phyloP scores from a whole-genome alignment of 1,140 invertebrate genomes.

The Leptinotarsa undecemlineata region DNA sequence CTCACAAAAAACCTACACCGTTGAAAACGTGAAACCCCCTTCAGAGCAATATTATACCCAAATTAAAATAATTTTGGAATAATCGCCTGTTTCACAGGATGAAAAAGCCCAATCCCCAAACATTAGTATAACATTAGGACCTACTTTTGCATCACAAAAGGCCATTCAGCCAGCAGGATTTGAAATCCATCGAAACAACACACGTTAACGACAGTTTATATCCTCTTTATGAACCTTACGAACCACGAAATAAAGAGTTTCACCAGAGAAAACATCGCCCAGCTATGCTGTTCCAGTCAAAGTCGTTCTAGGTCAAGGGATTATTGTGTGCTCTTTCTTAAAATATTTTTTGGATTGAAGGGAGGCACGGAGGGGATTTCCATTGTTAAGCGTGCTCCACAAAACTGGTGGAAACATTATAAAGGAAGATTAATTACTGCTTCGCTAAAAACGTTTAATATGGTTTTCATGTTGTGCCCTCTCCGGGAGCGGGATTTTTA shows the following conservation, averaged over 20 bases:
- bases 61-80: neutral
- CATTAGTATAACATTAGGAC: slow-evolving; percentile 8
- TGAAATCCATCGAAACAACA: no score
- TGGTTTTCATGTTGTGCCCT: slow-evolving; percentile 16
- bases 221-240: no score
- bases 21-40: no score
- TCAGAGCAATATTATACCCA: neutral
- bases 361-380: neutral
- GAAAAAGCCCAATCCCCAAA: neutral
- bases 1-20: no score
- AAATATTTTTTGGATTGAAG: slow-evolving; percentile 9
- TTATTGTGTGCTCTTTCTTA: slow-evolving; percentile 8
- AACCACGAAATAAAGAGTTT: no score
- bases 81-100: neutral
- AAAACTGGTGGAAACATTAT: slow-evolving; percentile 9
- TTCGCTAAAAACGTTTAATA: slow-evolving; percentile 6
- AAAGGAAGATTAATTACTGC: slow-evolving; percentile 18
- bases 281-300: no score
- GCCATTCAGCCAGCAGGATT: neutral
- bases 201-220: no score
- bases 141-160: slow-evolving; percentile 3
- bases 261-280: no score
- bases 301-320: neutral
- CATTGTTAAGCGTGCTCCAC: slow-evolving; percentile 9
- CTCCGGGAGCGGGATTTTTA: slow-evolving; percentile 4